phyloP scores from a whole-genome alignment of 2,888 invertebrate genomes.

The Hirtodrosophila confusa region DNA sequence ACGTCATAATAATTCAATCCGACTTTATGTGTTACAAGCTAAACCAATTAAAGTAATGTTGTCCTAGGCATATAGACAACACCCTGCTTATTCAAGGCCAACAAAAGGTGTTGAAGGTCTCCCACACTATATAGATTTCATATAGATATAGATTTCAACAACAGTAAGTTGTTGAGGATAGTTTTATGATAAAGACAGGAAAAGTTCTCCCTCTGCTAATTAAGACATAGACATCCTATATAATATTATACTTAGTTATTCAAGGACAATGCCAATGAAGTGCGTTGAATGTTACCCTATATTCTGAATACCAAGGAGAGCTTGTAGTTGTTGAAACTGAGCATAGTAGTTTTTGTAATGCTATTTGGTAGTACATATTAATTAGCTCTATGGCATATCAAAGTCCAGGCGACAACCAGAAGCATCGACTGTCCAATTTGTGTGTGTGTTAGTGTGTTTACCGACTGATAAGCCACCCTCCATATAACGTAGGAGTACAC shows the following conservation, averaged over 20 bases:
- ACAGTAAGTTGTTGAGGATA: too few relatives aligned
- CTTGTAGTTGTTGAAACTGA: slow-evolving; percentile 38
- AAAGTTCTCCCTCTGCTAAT: too few relatives aligned
- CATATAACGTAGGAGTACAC: slow-evolving; percentile 22
- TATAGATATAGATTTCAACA: too few relatives aligned
- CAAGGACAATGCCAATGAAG: too few relatives aligned
- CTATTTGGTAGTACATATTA: slow-evolving; percentile 16
- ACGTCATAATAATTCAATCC: too few relatives aligned
- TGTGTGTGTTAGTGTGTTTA: slow-evolving; percentile 32
- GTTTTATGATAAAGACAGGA: too few relatives aligned
- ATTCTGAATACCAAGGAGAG: slow-evolving; percentile 29
- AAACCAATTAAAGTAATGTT: too few relatives aligned
- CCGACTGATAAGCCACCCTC: slow-evolving; percentile 57
- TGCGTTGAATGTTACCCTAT: slow-evolving; percentile 8
- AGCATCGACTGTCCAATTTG: slow-evolving; percentile 9
- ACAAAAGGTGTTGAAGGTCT: too few relatives aligned
- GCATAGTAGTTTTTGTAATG: slow-evolving; percentile 22
- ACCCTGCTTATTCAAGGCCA: too few relatives aligned
- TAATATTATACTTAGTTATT: neutral
- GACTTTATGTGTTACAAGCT: too few relatives aligned
- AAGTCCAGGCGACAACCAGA: slow-evolving; percentile 55
- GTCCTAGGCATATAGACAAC: too few relatives aligned
- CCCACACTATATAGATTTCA: too few relatives aligned
- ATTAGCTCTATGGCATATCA: slow-evolving; percentile 53
- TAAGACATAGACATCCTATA: slow-evolving; percentile 7